Percentiles rank a stretch among this genome's conserved stretches.
These are phyloP conservation scores for Porites australiensis DNA, from an alignment of 64 coral and sea anemone species.

Conservation along the genomic window DNA sequence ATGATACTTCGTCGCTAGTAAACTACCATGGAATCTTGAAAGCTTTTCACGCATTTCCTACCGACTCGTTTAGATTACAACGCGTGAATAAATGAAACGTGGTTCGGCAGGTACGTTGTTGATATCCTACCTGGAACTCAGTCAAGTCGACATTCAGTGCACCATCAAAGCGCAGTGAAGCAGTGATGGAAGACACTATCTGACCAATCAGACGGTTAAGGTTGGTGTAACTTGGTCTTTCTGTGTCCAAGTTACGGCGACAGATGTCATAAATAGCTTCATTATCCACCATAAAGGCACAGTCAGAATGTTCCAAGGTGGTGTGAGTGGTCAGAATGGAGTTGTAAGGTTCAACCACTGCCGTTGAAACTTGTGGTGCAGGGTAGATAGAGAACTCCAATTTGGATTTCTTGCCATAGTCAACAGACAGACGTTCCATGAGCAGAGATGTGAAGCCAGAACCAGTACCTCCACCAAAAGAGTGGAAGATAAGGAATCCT, in stretches of 20 bases:
- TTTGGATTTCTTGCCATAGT: conserved; percentile 21
- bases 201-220: conserved; percentile 29
- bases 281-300: conserved; percentile 36
- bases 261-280: conserved; percentile 33
- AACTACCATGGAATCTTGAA: too few relatives aligned
- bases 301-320: conserved; percentile 32
- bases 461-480: conserved; percentile 24
- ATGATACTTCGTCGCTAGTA: too few relatives aligned
- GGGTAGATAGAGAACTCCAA: conserved; percentile 3
- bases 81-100: background rate
- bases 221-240: conserved; percentile 26
- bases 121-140: conserved; percentile 9
- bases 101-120: too few relatives aligned
- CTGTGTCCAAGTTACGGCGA: conserved; percentile 17
- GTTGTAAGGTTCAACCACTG: conserved; percentile 30
- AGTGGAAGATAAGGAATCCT: conserved; percentile 21
- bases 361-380: conserved; percentile 6
- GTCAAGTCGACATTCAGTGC: conserved; percentile 26
- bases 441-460: conserved; percentile 27
- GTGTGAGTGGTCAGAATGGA: conserved; percentile 32
- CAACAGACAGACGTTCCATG: conserved; percentile 27
- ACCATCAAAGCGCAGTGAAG: conserved; percentile 13
- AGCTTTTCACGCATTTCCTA: too few relatives aligned
- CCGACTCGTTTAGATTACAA: too few relatives aligned
- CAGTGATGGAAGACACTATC: conserved; percentile 29